Evolutionary conservation across 2,113 vertebrate genomes (phyloP), one percentile per base, ranked within the genome.

Genomic region (Cryptomyrus ogoouensis): DNA sequence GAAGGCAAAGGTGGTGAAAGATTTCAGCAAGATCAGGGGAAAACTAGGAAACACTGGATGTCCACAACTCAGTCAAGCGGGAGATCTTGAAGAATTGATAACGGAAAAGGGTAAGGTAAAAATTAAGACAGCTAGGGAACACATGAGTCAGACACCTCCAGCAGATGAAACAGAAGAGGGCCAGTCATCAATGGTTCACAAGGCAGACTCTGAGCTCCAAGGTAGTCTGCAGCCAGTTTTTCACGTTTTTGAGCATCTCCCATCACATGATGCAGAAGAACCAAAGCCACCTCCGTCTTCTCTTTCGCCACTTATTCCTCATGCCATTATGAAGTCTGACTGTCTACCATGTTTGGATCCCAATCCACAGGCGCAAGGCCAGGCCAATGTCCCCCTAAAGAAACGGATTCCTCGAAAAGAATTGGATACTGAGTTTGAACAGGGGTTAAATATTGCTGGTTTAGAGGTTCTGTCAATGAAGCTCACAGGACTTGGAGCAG

Each of bases 301-400:
- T 8, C 49, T 66, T 62, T 88, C 89, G 7, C 66, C 74, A 19
- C 94, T 92, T 2, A 74, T 90, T 77, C 90, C 92, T 2, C 70
- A 31, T 0, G 52, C 91, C 56, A 87, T 91, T 46, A 87, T 70
- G 1, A 93, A 93, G 88, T 84, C 86, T 89, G 74, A 35, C 0
- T 88, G 58, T 56, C 91, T 83, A n/a, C 21, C 58, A n/a, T 88
- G 77, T 3, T 56, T 92, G 53, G 95, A 95, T 70, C 89, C 91
- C 80, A 94, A 89, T 85, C 66, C 93, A 17, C 96, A 95, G 91
- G 90, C 88, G 5, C 94, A 94, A 89, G 91, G 88, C 0, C 95
- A 95, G 92, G 94, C 95, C 88, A 96, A 95, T 92, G 96, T 96
- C 92, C 96, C 96, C 87, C 91, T 96, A 90, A 96, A 96, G 90